phyloP scores from a whole-genome alignment of 2,888 invertebrate genomes.

The Drosophila ochracea region DNA sequence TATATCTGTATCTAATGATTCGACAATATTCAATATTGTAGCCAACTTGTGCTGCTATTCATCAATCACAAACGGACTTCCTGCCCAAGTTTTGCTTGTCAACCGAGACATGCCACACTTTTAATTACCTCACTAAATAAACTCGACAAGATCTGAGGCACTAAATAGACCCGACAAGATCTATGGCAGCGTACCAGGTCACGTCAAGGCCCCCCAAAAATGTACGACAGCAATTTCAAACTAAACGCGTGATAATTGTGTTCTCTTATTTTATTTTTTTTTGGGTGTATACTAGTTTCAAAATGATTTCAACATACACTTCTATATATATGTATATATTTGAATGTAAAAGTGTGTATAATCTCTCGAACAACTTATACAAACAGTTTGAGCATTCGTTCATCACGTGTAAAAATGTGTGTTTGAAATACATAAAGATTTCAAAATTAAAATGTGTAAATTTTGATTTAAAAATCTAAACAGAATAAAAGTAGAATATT shows the following conservation, averaged over 20 bases:
- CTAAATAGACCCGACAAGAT: conserved; percentile 36
- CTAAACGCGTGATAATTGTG: conserved; percentile 44
- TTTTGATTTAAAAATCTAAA: conserved; percentile 8
- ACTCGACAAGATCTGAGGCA: conserved; percentile 44
- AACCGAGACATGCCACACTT: conserved; percentile 40
- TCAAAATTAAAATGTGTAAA: conserved; percentile 31
- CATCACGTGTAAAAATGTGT: conserved; percentile 59
- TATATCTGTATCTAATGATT: background rate
- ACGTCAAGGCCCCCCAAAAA: conserved; percentile 65
- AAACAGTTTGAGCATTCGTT: conserved; percentile 53
- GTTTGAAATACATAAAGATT: conserved; percentile 41
- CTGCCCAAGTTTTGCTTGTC: conserved; percentile 27
- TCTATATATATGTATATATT: background rate
- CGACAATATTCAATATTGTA: background rate
- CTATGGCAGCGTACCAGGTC: conserved; percentile 51
- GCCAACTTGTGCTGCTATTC: conserved; percentile 20
- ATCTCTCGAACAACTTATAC: conserved; percentile 21
- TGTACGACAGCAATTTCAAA: conserved; percentile 34
- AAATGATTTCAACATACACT: conserved; percentile 49
- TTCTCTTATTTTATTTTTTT: conserved; percentile 36
- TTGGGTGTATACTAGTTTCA: conserved; percentile 53
- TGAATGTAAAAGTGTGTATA: conserved; percentile 28
- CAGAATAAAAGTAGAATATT: background rate
- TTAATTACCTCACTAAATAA: conserved; percentile 49
- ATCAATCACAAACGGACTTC: conserved; percentile 39